Evolutionary conservation across 2,113 vertebrate species (phyloP), one percentile per base, ranked within the genome.

Genomic region (Perca fluviatilis): DNA sequence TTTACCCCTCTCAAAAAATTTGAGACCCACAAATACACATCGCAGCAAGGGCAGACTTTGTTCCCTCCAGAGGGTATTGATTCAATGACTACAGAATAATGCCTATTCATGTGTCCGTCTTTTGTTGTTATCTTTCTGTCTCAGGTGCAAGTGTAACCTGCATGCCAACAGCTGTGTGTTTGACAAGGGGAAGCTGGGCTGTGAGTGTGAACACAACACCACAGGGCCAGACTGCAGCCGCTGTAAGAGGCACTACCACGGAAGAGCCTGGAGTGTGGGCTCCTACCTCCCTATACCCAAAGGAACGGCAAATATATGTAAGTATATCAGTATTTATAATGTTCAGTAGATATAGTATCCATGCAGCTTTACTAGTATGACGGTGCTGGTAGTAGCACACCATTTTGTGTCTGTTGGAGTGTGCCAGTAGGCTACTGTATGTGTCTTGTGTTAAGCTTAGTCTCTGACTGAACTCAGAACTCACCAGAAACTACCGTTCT

Each of bases 301-400:
- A 93, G 98, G 98, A 94, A 99, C 98, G 4, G 97, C 97, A 81
- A 99, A 99, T 96, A 98, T 97, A 96, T 99, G 98, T 98, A 94
- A 98, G 98, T 90, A 77, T 21, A 46, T 54, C 25, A 40, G 9
- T 1, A 2, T 65, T 62, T 67, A 5, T 70, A 14, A 25, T 33
- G 2, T 50, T 73, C 2, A 16, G 33, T 67, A 49, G 15, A 70
- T 47, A 6, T 43, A 30, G 40, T 61, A 5, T 14, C 15, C 9
- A 43, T 66, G 19, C 33, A 67, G 36, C 23, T 65, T 54, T 46
- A 46, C 36, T 19, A 25, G n/a, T 40, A 54, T 68, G 53, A 33
- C 9, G 6, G 23, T 51, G 23, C 36, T 69, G 27, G 7, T 23
- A 30, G 21, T 4, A 49, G 51, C 4, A 51, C 19, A 76, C 12